Evolutionary conservation across 2,113 vertebrate species (phyloP).

Genomic region (Hypocryptadius cinnamomeus): DNA sequence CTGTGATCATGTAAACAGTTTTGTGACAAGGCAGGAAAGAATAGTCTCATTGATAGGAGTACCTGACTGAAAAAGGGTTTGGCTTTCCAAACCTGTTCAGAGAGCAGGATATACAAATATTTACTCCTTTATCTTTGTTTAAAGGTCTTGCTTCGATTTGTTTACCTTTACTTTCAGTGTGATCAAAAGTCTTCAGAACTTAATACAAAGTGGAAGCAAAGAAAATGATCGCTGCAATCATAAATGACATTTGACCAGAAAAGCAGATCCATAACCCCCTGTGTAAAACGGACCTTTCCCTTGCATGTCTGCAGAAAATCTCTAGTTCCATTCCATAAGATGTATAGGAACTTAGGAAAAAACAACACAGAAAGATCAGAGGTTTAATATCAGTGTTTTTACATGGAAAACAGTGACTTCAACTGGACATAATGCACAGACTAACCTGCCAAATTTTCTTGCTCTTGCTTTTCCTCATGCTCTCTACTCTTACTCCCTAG

Average conservation of each 20-base stretch:
- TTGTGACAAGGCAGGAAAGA: neutral
- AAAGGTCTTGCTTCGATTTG: neutral
- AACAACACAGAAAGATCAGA: neutral
- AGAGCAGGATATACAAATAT: constrained; percentile 12
- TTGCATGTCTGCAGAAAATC: neutral
- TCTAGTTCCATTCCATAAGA: neutral
- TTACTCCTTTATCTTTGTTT: neutral
- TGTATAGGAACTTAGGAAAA: neutral
- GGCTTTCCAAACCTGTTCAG: neutral
- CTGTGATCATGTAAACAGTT: neutral
- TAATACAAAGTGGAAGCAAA: neutral
- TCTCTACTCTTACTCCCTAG: neutral
- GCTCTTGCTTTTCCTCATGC: neutral
- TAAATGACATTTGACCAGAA: neutral
- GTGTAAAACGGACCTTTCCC: neutral
- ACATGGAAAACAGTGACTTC: neutral
- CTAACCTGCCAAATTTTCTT: neutral
- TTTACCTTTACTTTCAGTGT: neutral
- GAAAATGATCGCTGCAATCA: neutral
- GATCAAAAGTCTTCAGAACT: neutral
- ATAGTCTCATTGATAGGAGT: neutral
- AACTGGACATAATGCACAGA: neutral
- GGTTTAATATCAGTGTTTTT: neutral
- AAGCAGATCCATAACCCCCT: neutral
- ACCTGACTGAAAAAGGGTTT: neutral